phyloP scores from a whole-genome alignment of 2,113 vertebrate species.

The Turnix velox region DNA sequence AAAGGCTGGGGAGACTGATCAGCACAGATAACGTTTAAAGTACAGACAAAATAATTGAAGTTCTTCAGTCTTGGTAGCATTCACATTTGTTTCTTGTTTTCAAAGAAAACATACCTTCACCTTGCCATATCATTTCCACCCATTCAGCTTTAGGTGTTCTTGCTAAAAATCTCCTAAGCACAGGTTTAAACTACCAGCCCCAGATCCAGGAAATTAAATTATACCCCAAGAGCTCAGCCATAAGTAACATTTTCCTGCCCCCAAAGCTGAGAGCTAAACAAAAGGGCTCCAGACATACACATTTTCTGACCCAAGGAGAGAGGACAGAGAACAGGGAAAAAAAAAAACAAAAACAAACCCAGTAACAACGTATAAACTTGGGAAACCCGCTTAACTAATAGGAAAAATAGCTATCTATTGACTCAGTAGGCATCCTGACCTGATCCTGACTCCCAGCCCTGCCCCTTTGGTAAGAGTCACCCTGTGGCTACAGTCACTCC shows the following conservation, averaged over 20 bases:
- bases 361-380: conserved; percentile 16
- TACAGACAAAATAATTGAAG: not conserved
- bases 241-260: conserved; percentile 47
- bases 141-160: not conserved
- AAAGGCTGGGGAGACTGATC: conserved; percentile 35
- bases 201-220: conserved; percentile 11
- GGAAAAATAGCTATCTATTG: not conserved
- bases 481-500: not conserved
- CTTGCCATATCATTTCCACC: not conserved
- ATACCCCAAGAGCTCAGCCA: not conserved
- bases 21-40: conserved; percentile 26
- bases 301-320: conserved; percentile 36
- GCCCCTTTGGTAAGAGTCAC: not conserved
- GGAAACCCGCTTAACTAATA: conserved; percentile 23
- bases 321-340: not conserved
- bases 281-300: conserved; percentile 31
- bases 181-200: not conserved
- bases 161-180: not conserved
- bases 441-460: not conserved
- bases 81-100: not conserved
- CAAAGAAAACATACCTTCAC: not conserved
- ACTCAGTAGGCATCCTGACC: not conserved
- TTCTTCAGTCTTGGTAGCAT: not conserved
- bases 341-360: too few species aligned
- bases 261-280: conserved; percentile 45